phyloP scores from a whole-genome alignment of 2,888 invertebrate genomes.

The Nemotelus nigrinus region DNA sequence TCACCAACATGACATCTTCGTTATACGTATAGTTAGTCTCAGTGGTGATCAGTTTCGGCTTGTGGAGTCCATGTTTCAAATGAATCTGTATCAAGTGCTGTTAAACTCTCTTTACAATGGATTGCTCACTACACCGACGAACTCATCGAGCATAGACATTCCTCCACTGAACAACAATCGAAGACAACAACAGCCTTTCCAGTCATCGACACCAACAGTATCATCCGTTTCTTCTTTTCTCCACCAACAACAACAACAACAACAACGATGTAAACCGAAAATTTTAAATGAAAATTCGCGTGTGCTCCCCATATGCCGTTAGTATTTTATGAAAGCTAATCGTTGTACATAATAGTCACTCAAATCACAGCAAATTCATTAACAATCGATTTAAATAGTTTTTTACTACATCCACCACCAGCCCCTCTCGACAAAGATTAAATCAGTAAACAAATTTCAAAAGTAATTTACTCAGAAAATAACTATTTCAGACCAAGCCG shows the following conservation, averaged over 20 bases:
- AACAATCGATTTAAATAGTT: slow-evolving; percentile 28
- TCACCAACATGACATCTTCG: background rate
- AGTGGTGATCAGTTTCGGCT: background rate
- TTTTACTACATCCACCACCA: slow-evolving; percentile 46
- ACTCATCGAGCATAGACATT: slow-evolving; percentile 26
- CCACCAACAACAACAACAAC: slow-evolving; percentile 1
- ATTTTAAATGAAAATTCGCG: slow-evolving; percentile 60
- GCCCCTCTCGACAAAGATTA: slow-evolving; percentile 38
- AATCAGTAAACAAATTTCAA: background rate
- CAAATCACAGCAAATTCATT: background rate
- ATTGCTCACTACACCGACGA: slow-evolving; percentile 44
- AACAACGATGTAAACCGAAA: slow-evolving; percentile 46
- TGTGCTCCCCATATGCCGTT: slow-evolving; percentile 64
- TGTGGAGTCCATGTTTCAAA: background rate
- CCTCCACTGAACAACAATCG: background rate
- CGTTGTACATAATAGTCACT: background rate
- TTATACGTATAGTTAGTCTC: background rate
- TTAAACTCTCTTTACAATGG: slow-evolving; percentile 33
- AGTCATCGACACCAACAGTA: slow-evolving; percentile 35
- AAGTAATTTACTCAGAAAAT: background rate
- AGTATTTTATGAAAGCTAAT: slow-evolving; percentile 56
- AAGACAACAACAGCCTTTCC: too few relatives aligned
- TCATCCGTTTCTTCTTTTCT: slow-evolving; percentile 16
- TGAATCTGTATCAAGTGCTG: slow-evolving; percentile 39
- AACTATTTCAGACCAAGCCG: background rate